Base-by-base conservation (phyloP, 1,140 invertebrate genomes). In the Lethrus apterus region DNA sequence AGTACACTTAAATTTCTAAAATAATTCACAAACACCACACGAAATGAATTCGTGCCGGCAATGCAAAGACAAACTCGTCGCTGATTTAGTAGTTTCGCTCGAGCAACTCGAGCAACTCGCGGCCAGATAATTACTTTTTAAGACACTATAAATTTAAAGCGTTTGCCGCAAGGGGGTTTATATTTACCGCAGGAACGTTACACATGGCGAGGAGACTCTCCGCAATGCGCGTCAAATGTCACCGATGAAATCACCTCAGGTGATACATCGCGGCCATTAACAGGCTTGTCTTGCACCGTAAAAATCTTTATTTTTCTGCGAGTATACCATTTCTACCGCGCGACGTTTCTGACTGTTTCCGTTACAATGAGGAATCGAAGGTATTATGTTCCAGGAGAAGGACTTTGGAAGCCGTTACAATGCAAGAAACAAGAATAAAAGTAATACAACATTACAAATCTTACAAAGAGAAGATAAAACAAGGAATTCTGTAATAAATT, bases 131-230 rank as follows among this genome's bases (percentile, higher is more conserved):
- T 57, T 57, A 49, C 55, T 52, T 57, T 54, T 54, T 57, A 52
- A 57, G 50, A 44, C 51, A 51, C 52, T 51, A 57, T 57, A 57
- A 57, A 57, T 57, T 57, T 44, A 48, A 34, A 21, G 44, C 46
- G 36, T 51, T 54, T 52, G 51, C 52, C 48, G 34, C 48, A 21
- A 51, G 26, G 15, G 31, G 19, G 34, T 34, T 51, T 50, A 21
- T 34, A 38, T 23, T 34, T 46, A 26, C 52, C 48, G 38, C 52
- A 48, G 38, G 33, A 23, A 43, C 33, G 44, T 14, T 46, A 38
- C 21, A 38, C 33, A 35, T 40, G 24, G 19, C 14, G 15, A 40
- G 8, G 21, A 40, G 18, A 11, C 31, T 43, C 18, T 15, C 26
- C 23, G 23, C 26, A 43, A 17, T 30, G n/a, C 13, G 15, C 18